Evolutionary conservation across 2,888 invertebrate species (phyloP), one percentile per base, ranked within the genome.

Genomic region (Corbicula japonica): DNA sequence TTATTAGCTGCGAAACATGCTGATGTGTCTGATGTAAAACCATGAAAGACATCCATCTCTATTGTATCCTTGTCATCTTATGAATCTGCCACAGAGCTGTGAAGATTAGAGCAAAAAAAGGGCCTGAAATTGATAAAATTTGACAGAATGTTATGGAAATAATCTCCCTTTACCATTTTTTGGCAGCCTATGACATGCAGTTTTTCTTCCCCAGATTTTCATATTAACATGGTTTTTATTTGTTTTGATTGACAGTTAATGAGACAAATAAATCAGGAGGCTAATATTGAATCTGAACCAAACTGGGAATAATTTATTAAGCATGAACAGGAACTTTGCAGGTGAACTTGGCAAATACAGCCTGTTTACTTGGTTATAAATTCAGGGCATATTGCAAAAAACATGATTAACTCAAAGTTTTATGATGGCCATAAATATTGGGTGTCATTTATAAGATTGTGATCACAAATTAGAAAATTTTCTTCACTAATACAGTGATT

Each of bases 391-490:
- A 72, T 72, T 69, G 65, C 63, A 80, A 76, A 75, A 70, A 76
- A 80, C 63, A 69, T 80, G 80, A 80, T 80, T 80, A 80, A 80
- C 73, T 69, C 68, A 41, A 41, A 69, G 60, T 63, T 80, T 80
- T 80, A 76, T 50, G 63, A 69, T 41, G n/a, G 65, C 50, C 58
- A 76, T 80, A 80, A 80, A 80, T 62, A 72, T 65, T 60, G 35
- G 35, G 35, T 50, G 54, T 46, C 54, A 44, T 30, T 63, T 76
- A 76, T 69, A 56, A 73, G 80, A 80, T 76, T 72, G 72, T 75
- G 78, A 78, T 76, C 72, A 44, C 68, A 82, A 82, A 82, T 82
- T 83, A 83, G 78, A 73, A 79, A 83, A 73, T 79, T 72, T 82
- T 79, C 76, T 56, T 73, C 78, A 54, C 76, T 83, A 83, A 83